These are phyloP conservation scores for Dasysyrphus tricinctus DNA, from an alignment of 2,888 invertebrate species.

Conservation along the genomic window DNA sequence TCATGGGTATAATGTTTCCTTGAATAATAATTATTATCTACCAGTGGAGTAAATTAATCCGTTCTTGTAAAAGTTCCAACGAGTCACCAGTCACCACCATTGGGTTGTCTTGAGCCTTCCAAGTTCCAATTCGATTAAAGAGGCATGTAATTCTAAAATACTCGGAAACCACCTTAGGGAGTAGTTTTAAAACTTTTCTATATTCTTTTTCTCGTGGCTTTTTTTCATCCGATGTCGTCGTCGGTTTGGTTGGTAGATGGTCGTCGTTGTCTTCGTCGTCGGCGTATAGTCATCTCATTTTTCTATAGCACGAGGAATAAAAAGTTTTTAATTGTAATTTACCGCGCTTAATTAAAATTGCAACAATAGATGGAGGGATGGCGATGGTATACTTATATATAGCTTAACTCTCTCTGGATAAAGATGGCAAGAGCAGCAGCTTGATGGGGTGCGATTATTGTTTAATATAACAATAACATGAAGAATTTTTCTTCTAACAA, in stretches of 20 bases:
- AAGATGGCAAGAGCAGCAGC: slow-evolving; percentile 43
- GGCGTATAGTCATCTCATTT: not conserved
- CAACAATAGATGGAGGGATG: slow-evolving; percentile 58
- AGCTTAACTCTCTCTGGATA: slow-evolving; percentile 8
- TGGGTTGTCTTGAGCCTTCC: not conserved
- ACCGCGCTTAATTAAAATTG: slow-evolving; percentile 74
- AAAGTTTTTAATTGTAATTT: slow-evolving; percentile 74
- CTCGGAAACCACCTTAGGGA: slow-evolving; percentile 65
- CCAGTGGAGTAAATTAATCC: slow-evolving; percentile 57
- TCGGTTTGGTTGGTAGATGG: not conserved
- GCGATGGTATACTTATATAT: not conserved
- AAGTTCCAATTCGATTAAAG: slow-evolving; percentile 54
- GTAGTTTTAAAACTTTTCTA: slow-evolving; percentile 58
- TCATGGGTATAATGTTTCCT: slow-evolving; percentile 45
- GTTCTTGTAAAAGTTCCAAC: slow-evolving; percentile 21
- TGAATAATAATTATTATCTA: slow-evolving; percentile 59
- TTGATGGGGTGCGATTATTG: slow-evolving; percentile 68
- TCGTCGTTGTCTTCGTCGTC: not conserved
- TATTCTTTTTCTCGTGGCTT: slow-evolving; percentile 3
- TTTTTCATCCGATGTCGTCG: not conserved
- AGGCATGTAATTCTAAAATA: slow-evolving; percentile 65
- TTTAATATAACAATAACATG: slow-evolving; percentile 58
- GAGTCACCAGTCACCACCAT: slow-evolving; percentile 25
- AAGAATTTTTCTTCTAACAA: slow-evolving; percentile 49
- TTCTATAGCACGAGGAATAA: slow-evolving; percentile 34